Evolutionary conservation across 2,797 vertebrate species (phyloP).

Genomic region (Onychomys leucogaster): DNA sequence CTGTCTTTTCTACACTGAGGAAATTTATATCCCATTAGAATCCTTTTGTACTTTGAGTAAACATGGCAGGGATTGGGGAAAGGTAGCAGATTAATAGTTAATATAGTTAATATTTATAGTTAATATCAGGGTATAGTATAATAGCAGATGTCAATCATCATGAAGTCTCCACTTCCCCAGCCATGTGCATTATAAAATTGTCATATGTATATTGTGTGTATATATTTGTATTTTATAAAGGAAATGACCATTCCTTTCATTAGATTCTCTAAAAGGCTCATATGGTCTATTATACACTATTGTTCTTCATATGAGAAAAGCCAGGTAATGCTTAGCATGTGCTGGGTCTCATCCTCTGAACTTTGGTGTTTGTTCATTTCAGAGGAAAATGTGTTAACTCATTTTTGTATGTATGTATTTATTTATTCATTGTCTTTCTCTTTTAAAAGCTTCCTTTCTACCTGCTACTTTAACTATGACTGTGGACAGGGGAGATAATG

Average conservation of each 20-base stretch:
- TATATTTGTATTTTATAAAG: not conserved
- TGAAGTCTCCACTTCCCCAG: not conserved
- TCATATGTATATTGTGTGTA: not conserved
- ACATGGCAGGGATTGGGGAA: not conserved
- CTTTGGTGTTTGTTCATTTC: not conserved
- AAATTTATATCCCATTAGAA: not conserved
- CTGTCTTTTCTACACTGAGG: not conserved
- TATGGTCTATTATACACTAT: not conserved
- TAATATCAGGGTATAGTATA: slow-evolving; percentile 12
- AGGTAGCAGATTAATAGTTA: not conserved
- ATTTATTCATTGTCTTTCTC: not conserved
- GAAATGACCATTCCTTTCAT: slow-evolving; percentile 1
- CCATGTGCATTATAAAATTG: not conserved
- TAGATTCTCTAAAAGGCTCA: not conserved
- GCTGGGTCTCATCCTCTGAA: not conserved
- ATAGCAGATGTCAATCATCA: slow-evolving; percentile 4
- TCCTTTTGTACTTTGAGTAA: slow-evolving; percentile 34
- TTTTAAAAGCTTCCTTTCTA: slow-evolving; percentile 90
- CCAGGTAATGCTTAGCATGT: not conserved
- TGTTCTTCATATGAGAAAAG: not conserved
- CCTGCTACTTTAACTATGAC: slow-evolving; percentile 92
- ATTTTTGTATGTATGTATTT: slow-evolving; percentile 18
- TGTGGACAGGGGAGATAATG: slow-evolving; percentile 90
- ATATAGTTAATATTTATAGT: not conserved
- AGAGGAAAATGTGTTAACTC: slow-evolving; percentile 33